Percentiles rank a stretch among this genome's conserved stretches.
Conservation (phyloP, 2,888 invertebrate species). For the Chromoteleia sp. region DNA sequence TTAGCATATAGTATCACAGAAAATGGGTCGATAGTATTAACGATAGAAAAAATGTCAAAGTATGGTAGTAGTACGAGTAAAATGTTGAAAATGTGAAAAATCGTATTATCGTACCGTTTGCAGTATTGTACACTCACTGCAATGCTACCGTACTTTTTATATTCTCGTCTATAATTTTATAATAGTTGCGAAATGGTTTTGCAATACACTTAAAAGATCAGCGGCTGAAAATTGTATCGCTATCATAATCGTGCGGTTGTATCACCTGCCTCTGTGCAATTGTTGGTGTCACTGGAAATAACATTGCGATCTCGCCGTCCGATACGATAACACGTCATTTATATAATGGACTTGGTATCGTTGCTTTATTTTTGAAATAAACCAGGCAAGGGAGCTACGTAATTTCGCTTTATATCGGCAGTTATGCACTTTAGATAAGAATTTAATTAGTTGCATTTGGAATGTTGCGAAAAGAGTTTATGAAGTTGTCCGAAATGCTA, state of each 20-base stretch:
- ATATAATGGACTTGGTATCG: conserved; percentile 24
- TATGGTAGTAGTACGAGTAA: no score
- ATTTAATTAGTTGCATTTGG: conserved; percentile 34
- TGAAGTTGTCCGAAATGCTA: background rate
- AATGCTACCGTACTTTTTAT: no score
- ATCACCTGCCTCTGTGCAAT: conserved; percentile 9
- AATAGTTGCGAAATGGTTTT: no score
- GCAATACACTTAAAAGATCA: conserved; percentile 39
- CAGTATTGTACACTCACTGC: no score
- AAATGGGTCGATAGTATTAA: no score
- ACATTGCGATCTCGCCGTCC: conserved; percentile 18
- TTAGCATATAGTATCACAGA: no score
- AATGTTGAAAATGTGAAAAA: no score
- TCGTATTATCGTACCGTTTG: no score
- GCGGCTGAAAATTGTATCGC: conserved; percentile 29
- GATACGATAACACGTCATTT: conserved; percentile 36
- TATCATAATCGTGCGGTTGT: conserved; percentile 38
- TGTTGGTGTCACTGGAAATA: conserved; percentile 31
- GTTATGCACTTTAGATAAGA: conserved; percentile 36
- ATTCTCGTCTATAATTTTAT: no score
- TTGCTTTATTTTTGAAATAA: conserved; percentile 23
- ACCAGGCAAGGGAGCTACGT: background rate
- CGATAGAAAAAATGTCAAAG: no score
- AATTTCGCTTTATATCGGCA: conserved; percentile 19
- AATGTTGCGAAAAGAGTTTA: background rate